phyloP scores from a whole-genome alignment of 2,797 vertebrate genomes.

The Neomorphus geoffroyi region DNA sequence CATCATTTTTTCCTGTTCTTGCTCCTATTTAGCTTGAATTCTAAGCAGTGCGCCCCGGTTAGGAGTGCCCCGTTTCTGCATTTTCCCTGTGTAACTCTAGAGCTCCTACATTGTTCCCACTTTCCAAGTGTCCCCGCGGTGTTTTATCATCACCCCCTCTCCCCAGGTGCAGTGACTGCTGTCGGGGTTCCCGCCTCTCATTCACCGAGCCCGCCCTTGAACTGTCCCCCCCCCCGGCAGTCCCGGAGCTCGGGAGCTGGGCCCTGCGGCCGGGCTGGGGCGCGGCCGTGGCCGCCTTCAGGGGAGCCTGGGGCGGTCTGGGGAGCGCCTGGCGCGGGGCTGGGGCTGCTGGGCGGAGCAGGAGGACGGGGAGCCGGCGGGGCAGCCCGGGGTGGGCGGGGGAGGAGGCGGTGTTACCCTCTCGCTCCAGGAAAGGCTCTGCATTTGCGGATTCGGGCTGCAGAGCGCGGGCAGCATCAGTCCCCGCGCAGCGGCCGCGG shows the following conservation, averaged over 20 bases:
- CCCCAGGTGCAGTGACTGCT: neutral
- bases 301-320: too few species aligned
- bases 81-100: neutral
- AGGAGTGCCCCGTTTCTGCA: neutral
- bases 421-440: conserved; percentile 76
- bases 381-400: conserved; percentile 65
- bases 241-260: too few species aligned
- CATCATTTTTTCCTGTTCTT: neutral
- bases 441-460: conserved; percentile 78
- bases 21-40: neutral
- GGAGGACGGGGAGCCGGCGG: conserved; percentile 70
- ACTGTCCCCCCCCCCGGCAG: neutral
- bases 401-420: conserved; percentile 74
- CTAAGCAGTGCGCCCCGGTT: neutral
- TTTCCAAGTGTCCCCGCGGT: neutral
- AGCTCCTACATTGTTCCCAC: neutral
- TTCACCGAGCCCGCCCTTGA: neutral
- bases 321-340: neutral
- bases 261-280: too few species aligned
- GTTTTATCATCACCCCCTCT: neutral
- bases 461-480: conserved; percentile 72
- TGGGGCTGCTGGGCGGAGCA: neutral
- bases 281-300: too few species aligned
- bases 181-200: too few species aligned
- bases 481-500: conserved; percentile 42